phyloP scores from a whole-genome alignment of 2,113 vertebrate species.

The Hirundichthys speculiger region DNA sequence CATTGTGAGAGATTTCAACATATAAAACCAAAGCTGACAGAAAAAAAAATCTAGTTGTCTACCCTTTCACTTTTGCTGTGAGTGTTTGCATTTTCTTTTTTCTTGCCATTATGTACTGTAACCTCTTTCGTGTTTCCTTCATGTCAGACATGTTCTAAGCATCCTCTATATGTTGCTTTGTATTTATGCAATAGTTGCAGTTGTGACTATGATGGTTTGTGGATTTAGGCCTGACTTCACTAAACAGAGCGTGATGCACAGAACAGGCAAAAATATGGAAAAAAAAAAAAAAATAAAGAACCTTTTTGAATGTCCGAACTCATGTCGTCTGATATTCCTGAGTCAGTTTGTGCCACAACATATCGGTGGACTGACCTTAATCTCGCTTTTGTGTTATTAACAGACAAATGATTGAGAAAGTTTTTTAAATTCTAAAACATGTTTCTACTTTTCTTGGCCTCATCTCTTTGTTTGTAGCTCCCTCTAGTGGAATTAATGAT shows the following conservation, averaged over 20 bases:
- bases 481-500: constrained; percentile 9
- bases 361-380: too few relatives aligned
- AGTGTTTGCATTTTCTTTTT: constrained; percentile 60
- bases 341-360: too few relatives aligned
- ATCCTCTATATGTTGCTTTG: constrained; percentile 76
- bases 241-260: constrained; percentile 70
- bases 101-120: constrained; percentile 62
- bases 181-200: constrained; percentile 79
- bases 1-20: constrained; percentile 52
- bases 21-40: constrained; percentile 74
- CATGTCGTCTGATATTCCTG: background rate
- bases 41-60: constrained; percentile 27
- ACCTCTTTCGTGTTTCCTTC: constrained; percentile 65
- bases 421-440: background rate
- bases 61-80: constrained; percentile 64
- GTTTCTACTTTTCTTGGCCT: background rate
- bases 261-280: constrained; percentile 60
- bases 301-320: constrained; percentile 74
- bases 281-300: constrained; percentile 51
- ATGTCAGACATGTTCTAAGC: constrained; percentile 57
- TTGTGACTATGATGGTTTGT: constrained; percentile 74
- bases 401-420: too few relatives aligned
- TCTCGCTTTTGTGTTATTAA: too few relatives aligned
- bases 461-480: background rate
- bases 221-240: constrained; percentile 74